Evolutionary conservation across 2,113 vertebrate species (phyloP), one percentile per base, ranked within the genome.

Genomic region (Synodontis membranacea): DNA sequence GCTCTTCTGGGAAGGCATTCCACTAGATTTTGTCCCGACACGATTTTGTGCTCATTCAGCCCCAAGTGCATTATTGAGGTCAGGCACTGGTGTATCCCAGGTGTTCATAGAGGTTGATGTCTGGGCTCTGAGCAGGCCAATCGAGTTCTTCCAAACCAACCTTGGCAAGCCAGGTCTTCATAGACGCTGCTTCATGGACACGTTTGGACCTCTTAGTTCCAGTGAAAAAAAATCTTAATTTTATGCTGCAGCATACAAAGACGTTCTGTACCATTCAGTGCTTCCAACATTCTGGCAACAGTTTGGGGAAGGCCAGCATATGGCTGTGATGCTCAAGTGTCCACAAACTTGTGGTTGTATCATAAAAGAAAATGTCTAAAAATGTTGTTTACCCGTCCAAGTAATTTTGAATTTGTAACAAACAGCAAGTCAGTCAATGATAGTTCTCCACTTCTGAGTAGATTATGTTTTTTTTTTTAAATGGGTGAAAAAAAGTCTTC

Each of bases 11-110:
- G 10, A 56, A 39, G 9, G 78, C 31, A 39, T 80, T 37, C n/a
- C 75, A 52, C n/a, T 52, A 78, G 74, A 50, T 19, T 79, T 54
- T 52, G n/a, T n/a, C n/a, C n/a, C n/a, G n/a, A n/a, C n/a, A n/a
- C n/a, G n/a, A n/a, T n/a, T n/a, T 44, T 74, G 70, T 39, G 37
- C 8, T 72, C 19, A 46, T 74, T 44, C 25, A 48, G 74, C 25
- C 44, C n/a, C 39, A 72, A 25, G 39, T 11, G 39, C 72, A 75
- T 48, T 31, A 31, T 12, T n/a, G 12, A 31, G 5, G 25, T 44
- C n/a, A 25, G 68, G 39, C 44, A 28, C 28, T 37, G 64, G 19
- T 37, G 31, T 68, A 74, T 74, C 10, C 25, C 39, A 74, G 23
- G 42, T 74, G 39, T 46, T 74, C 39, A 74, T 23, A 28, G 42